Evolutionary conservation across 2,797 vertebrate species (phyloP).

Genomic region (Anguilla pacifica): DNA sequence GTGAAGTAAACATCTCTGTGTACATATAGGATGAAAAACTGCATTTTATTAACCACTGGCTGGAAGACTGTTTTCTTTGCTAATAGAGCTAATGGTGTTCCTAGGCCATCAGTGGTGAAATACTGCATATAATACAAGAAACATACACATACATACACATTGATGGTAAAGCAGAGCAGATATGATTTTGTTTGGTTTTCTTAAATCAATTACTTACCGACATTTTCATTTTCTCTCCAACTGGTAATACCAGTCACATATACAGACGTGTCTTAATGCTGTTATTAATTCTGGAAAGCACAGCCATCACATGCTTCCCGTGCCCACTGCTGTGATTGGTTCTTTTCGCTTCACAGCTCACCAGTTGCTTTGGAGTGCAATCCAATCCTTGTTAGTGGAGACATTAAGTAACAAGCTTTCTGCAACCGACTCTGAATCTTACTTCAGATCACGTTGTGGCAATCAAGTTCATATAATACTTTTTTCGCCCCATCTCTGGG

Average conservation of each 20-base stretch:
- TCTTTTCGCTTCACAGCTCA: no score
- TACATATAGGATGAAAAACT: not conserved
- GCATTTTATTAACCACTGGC: constrained; percentile 3
- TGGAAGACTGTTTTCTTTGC: not conserved
- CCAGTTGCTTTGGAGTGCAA: no score
- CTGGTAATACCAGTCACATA: not conserved
- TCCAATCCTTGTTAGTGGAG: no score
- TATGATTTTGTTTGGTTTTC: not conserved
- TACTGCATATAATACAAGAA: not conserved
- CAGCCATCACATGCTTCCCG: no score
- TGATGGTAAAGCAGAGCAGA: not conserved
- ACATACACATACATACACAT: not conserved
- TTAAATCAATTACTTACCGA: not conserved
- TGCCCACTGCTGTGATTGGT: no score
- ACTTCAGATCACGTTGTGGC: no score
- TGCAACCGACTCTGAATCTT: no score
- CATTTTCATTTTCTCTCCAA: not conserved
- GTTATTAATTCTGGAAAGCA: no score
- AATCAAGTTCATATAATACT: no score
- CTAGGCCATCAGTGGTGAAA: not conserved
- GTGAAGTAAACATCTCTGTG: not conserved
- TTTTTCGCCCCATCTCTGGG: no score
- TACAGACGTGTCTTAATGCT: no score
- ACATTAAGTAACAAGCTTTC: no score
- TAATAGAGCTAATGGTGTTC: not conserved